These are phyloP conservation scores for Glyphotaelius pellucidus DNA, from an alignment of 2,888 invertebrate genomes.

Conservation along the genomic window DNA sequence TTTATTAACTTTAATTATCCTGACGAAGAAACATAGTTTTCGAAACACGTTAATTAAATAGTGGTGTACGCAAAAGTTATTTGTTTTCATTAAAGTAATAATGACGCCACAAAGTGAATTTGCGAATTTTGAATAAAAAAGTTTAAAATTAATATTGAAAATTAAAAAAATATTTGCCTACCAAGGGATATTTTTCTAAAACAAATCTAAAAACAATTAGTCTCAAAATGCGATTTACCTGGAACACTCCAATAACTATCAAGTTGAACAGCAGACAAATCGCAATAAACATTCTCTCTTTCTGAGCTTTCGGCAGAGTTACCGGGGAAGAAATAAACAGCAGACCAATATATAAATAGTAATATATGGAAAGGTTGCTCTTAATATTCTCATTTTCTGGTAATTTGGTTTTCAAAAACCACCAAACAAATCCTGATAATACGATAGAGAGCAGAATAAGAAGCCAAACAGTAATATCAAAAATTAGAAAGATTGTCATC, in stretches of 20 bases:
- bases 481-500: slow-evolving; percentile 70
- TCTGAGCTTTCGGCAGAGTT: slow-evolving; percentile 59
- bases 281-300: slow-evolving; percentile 68
- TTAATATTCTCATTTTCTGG: background rate
- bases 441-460: slow-evolving; percentile 39
- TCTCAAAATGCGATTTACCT: background rate
- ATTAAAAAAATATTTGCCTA: too few species aligned
- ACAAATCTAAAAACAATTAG: too few species aligned
- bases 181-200: too few species aligned
- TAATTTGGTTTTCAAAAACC: slow-evolving; percentile 54
- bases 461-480: slow-evolving; percentile 61
- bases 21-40: too few species aligned
- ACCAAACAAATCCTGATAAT: slow-evolving; percentile 54
- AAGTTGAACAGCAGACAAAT: slow-evolving; percentile 69
- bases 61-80: too few species aligned
- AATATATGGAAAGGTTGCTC: background rate
- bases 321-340: slow-evolving; percentile 55
- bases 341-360: slow-evolving; percentile 57
- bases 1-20: too few species aligned
- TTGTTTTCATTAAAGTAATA: too few species aligned
- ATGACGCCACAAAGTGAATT: too few species aligned
- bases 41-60: too few species aligned
- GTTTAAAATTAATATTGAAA: too few species aligned
- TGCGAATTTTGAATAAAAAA: too few species aligned
- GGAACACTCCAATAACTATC: slow-evolving; percentile 14